phyloP scores from a whole-genome alignment of 2,113 vertebrate genomes.

The Vulpes ferrilata region DNA sequence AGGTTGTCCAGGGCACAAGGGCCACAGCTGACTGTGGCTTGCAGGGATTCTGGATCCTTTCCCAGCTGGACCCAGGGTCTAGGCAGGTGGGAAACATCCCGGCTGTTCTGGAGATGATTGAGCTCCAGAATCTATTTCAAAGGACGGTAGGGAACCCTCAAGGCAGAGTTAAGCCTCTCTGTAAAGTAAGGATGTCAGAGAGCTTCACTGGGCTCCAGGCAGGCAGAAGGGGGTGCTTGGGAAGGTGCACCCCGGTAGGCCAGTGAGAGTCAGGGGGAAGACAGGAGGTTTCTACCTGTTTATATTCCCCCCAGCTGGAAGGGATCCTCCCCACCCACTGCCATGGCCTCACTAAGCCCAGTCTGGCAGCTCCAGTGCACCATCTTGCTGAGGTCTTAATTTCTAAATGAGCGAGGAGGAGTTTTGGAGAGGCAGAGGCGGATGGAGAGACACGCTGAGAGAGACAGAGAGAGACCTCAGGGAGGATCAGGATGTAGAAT shows the following conservation, averaged over 20 bases:
- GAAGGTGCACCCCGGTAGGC: background rate
- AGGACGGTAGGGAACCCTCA: background rate
- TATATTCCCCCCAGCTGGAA: background rate
- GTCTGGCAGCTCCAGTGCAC: conserved; percentile 17
- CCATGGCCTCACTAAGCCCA: background rate
- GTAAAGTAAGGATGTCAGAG: background rate
- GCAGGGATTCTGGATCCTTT: background rate
- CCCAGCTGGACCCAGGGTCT: background rate
- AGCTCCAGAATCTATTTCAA: background rate
- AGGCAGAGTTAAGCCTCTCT: background rate
- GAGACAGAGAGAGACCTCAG: conserved; percentile 48
- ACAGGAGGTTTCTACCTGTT: background rate
- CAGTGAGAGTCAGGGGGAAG: background rate
- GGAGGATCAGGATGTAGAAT: conserved; percentile 55
- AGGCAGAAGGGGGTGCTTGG: background rate
- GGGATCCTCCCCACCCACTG: background rate
- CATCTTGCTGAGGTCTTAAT: conserved; percentile 72
- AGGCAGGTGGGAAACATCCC: background rate
- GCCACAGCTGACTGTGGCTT: background rate
- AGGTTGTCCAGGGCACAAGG: background rate
- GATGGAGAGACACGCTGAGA: background rate
- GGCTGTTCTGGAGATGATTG: background rate
- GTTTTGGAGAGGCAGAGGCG: conserved; percentile 53
- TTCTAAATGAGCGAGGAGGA: conserved; percentile 72
- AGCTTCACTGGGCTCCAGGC: background rate